Percentiles rank a stretch among this genome's conserved stretches.
Conservation (phyloP, 1,140 invertebrate species). For the Drosophila tsacasi region DNA sequence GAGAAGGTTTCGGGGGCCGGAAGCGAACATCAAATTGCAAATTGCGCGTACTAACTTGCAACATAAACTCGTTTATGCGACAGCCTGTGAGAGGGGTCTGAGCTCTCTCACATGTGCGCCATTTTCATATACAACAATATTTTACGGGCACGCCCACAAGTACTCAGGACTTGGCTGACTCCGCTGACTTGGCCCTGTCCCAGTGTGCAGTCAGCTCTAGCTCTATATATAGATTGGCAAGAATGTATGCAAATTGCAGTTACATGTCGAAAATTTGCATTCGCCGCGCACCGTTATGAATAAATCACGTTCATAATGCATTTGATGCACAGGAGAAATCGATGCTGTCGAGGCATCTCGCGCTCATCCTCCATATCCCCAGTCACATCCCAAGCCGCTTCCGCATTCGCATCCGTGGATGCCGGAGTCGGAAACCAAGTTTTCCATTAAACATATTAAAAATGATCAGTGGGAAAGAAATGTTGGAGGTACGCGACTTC, state of each 20-base stretch:
- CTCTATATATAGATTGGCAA: conserved; percentile 38
- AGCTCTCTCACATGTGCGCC: conserved; percentile 26
- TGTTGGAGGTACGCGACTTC: conserved; percentile 33
- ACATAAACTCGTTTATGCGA: conserved; percentile 67
- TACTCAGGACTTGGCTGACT: conserved; percentile 51
- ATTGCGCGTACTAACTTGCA: conserved; percentile 68
- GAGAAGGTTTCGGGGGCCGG: conserved; percentile 12
- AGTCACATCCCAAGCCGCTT: conserved; percentile 13
- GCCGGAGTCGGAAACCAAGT: conserved; percentile 35
- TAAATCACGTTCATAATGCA: conserved; percentile 70
- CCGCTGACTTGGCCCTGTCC: conserved; percentile 26
- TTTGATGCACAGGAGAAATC: conserved; percentile 64
- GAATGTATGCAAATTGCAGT: conserved; percentile 67
- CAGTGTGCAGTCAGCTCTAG: background rate
- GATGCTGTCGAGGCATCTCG: conserved; percentile 58
- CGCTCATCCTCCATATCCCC: conserved; percentile 7
- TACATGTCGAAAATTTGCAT: conserved; percentile 71
- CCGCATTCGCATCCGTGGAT: conserved; percentile 9
- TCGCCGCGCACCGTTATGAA: conserved; percentile 66
- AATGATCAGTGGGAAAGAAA: conserved; percentile 35
- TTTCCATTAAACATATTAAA: conserved; percentile 64
- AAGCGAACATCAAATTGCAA: conserved; percentile 64
- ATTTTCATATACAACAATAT: conserved; percentile 55
- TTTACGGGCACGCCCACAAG: conserved; percentile 43
- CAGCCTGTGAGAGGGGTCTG: conserved; percentile 19